Conservation (phyloP, 2,797 vertebrate genomes). For the Halcyon leucocephala region DNA sequence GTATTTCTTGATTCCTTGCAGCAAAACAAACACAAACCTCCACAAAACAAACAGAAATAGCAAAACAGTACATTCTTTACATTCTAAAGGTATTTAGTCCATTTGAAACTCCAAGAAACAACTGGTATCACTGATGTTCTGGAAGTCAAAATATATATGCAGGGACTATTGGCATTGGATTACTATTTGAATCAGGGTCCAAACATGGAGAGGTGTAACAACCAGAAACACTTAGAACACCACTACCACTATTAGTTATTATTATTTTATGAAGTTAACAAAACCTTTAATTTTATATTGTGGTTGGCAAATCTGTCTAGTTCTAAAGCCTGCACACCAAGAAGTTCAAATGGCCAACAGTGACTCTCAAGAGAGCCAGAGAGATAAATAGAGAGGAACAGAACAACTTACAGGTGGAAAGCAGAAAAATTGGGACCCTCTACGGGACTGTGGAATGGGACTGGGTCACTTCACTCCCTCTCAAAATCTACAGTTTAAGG, state of each 20-base stretch:
- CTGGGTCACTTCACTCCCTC: background rate
- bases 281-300: background rate
- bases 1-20: background rate
- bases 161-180: background rate
- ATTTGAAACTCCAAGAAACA: background rate
- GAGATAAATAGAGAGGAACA: background rate
- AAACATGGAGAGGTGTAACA: background rate
- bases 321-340: background rate
- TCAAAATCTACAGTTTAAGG: fast-evolving
- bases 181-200: background rate
- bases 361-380: background rate
- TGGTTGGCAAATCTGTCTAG: background rate
- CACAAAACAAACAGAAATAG: background rate
- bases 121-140: background rate
- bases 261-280: background rate
- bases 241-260: background rate
- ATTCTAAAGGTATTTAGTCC: background rate
- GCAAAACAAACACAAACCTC: background rate
- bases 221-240: background rate
- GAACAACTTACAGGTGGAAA: background rate
- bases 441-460: background rate
- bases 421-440: background rate
- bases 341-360: background rate
- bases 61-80: background rate
- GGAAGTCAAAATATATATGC: background rate